Base-by-base conservation (phyloP, 2,797 vertebrate species). In the Dromococcyx pavoninus region DNA sequence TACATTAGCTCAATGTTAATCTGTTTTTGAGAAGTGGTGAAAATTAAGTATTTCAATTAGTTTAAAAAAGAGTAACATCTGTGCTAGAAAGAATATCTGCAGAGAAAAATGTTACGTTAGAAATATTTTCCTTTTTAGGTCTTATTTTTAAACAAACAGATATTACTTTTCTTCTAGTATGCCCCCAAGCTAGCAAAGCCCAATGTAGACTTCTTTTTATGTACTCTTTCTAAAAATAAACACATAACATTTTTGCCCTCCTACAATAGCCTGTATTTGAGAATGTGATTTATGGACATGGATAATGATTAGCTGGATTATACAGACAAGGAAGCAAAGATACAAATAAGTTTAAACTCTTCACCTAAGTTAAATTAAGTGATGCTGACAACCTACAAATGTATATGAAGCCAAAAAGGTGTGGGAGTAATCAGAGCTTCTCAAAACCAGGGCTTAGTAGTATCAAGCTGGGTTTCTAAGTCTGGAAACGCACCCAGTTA, bases 401-500 rank as follows among this genome's bases (percentile, higher is more conserved):
- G 7, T 33, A 56, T 17, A 7, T 43, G 24, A 80, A 82, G 24
- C 41, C 33, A 56, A 65, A 74, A 88, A 79, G 8, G 53, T 9
- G 4, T 43, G 24, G 33, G 39, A 56, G 8, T 75, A 48, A 81
- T 91, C 46, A 54, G 50, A 48, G 13, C 24, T 22, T 81, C 39
- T 84, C 28, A 91, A 75, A 84, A 70, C 64, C 32, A 41, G 28
- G 11, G 37, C 57, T 79, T 91, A 12, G 74, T 58, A 56, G 16
- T 16, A 15, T 70, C 43, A 83, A 64, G 13, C 4, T 75, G 30
- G 21, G 18, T 46, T 80, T 73, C 91, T 78, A 86, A 70, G 77
- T 71, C 71, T 75, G 60, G 41, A 88, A 88, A 94, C 89, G 91
- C 83, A 76, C 76, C 56, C 64, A 82, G 30, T 86, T 82, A 86